These are phyloP conservation scores for Agonopterix arenella DNA, from an alignment of 2,888 invertebrate genomes.

Conservation along the genomic window DNA sequence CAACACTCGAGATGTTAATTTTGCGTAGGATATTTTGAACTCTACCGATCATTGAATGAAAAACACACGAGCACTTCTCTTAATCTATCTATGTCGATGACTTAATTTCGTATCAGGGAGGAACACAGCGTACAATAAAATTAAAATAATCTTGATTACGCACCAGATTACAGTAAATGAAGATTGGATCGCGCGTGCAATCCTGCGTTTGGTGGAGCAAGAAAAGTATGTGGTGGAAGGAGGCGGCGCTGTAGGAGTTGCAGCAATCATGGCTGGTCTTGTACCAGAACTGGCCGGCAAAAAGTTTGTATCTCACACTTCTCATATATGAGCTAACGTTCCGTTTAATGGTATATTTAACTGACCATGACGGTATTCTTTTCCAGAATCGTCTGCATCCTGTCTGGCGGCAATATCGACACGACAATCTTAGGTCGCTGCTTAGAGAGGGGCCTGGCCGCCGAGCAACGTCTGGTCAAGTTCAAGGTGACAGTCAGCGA, in stretches of 20 bases:
- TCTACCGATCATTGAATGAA: too few relatives aligned
- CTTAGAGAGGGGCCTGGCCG: slow-evolving; percentile 91
- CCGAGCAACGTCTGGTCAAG: slow-evolving; percentile 84
- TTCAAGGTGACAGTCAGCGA: slow-evolving; percentile 84
- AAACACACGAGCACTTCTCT: too few relatives aligned
- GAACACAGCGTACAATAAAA: neutral
- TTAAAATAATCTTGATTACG: too few relatives aligned
- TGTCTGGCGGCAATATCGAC: slow-evolving; percentile 95
- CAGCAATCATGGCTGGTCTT: slow-evolving; percentile 88
- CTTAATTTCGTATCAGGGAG: too few relatives aligned
- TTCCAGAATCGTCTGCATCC: slow-evolving; percentile 85
- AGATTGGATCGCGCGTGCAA: slow-evolving; percentile 88
- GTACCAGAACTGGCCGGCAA: slow-evolving; percentile 88
- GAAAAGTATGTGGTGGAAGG: slow-evolving; percentile 96
- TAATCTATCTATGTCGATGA: too few relatives aligned
- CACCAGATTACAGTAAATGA: slow-evolving; percentile 76
- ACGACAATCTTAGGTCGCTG: slow-evolving; percentile 93
- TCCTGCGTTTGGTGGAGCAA: slow-evolving; percentile 85
- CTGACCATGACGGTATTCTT: neutral
- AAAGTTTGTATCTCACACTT: slow-evolving; percentile 69
- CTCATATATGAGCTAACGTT: too few relatives aligned
- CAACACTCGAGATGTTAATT: too few relatives aligned
- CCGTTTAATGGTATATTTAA: too few relatives aligned
- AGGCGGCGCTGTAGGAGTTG: slow-evolving; percentile 90
- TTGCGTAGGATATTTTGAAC: too few relatives aligned